A percentile compares a stretch with the other conserved stretches of the same genome.
phyloP scores from a whole-genome alignment of 1,140 invertebrate genomes.

The Popillia japonica region DNA sequence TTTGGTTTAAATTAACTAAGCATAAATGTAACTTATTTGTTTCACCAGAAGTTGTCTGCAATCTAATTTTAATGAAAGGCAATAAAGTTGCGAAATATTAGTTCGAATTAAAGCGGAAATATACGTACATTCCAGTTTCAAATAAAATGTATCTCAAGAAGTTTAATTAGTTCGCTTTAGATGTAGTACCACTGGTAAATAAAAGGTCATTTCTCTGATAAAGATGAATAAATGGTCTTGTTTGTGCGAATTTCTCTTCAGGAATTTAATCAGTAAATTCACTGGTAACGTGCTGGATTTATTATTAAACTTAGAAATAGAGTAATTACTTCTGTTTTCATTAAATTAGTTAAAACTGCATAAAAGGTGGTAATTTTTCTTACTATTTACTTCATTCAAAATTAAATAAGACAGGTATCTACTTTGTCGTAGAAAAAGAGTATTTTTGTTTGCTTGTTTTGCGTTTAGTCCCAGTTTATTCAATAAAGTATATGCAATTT shows the following conservation, averaged over 20 bases:
- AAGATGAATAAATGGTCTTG: background rate
- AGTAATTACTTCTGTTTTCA: background rate
- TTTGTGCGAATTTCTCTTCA: background rate
- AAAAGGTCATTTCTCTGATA: background rate
- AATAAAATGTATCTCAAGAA: background rate
- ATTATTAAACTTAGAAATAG: background rate
- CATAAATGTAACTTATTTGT: background rate
- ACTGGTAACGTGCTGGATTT: background rate
- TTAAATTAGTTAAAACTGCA: background rate
- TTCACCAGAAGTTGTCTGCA: background rate
- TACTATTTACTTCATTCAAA: background rate
- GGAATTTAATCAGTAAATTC: background rate
- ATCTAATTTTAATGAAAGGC: background rate
- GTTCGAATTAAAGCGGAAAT: background rate
- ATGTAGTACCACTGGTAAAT: background rate
- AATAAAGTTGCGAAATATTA: background rate
- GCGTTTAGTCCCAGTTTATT: too few species aligned
- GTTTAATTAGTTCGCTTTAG: constrained; percentile 3
- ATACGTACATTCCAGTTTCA: background rate
- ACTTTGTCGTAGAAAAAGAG: too few species aligned
- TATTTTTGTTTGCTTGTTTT: too few species aligned
- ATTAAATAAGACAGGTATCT: too few species aligned
- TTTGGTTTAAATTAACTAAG: background rate
- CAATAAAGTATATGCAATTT: too few species aligned
- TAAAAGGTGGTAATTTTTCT: too few species aligned